These are phyloP conservation scores for Amphipoea oculea DNA, from an alignment of 2,888 invertebrate genomes.

Conservation along the genomic window DNA sequence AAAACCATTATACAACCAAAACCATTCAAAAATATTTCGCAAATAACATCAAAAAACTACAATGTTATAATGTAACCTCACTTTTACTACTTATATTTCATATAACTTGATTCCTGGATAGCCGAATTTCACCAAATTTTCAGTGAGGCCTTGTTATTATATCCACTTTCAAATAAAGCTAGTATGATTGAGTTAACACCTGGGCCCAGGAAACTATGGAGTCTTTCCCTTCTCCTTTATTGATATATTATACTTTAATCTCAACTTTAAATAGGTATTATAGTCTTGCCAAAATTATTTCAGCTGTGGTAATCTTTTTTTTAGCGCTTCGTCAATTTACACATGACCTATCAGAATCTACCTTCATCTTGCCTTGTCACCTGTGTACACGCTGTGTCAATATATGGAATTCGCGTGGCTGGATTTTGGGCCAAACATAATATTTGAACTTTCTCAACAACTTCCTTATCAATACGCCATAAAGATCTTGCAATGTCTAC, in stretches of 20 bases:
- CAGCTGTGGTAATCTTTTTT: background rate
- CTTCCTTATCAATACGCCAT: background rate
- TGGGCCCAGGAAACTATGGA: no score
- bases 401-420: background rate
- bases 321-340: background rate
- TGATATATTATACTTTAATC: background rate
- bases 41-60: no score
- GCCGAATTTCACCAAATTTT: no score
- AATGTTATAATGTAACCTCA: no score
- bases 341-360: background rate
- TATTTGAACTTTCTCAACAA: background rate
- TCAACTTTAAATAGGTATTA: background rate
- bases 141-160: no score
- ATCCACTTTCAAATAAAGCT: no score
- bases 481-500: background rate
- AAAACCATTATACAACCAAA: no score
- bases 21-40: no score
- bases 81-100: no score
- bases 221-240: no score
- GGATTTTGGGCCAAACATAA: background rate
- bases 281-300: background rate
- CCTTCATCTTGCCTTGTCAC: background rate
- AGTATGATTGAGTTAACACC: no score
- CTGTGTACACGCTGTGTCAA: background rate
- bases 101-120: no score